These are phyloP conservation scores for Helogale parvula DNA, from an alignment of 2,113 vertebrate genomes.

Conservation along the genomic window DNA sequence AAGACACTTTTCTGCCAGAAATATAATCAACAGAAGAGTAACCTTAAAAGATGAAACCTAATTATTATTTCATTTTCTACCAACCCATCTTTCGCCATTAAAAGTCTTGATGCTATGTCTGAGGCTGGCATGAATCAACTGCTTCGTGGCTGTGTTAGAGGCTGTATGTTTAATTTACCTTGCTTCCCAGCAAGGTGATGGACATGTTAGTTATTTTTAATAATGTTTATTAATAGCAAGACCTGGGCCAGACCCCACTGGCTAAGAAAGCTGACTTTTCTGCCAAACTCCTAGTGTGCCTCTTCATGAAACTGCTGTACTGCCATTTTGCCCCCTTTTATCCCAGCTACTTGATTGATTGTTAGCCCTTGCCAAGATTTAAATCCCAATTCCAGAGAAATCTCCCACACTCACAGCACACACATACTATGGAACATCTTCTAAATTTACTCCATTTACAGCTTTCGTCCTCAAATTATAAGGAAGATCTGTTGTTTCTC, in stretches of 20 bases:
- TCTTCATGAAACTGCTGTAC: neutral
- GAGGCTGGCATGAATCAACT: fast-evolving
- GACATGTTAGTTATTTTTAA: neutral
- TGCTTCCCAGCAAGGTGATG: neutral
- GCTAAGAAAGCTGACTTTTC: neutral
- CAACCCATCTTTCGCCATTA: neutral
- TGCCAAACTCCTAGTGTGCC: neutral
- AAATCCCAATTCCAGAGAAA: neutral
- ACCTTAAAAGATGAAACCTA: neutral
- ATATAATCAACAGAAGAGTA: neutral
- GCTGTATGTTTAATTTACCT: neutral
- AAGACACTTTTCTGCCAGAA: neutral
- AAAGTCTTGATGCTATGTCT: neutral
- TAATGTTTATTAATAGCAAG: neutral
- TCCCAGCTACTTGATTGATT: neutral
- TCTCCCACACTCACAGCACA: neutral
- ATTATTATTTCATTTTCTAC: neutral
- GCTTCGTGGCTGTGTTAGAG: neutral
- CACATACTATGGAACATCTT: neutral
- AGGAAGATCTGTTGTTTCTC: neutral
- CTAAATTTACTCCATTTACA: neutral
- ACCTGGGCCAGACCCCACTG: neutral
- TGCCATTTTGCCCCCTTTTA: no score
- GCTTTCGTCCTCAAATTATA: neutral
- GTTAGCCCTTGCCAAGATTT: neutral